Evolutionary conservation across 2,797 vertebrate genomes (phyloP).

Genomic region (Champsocephalus esox): DNA sequence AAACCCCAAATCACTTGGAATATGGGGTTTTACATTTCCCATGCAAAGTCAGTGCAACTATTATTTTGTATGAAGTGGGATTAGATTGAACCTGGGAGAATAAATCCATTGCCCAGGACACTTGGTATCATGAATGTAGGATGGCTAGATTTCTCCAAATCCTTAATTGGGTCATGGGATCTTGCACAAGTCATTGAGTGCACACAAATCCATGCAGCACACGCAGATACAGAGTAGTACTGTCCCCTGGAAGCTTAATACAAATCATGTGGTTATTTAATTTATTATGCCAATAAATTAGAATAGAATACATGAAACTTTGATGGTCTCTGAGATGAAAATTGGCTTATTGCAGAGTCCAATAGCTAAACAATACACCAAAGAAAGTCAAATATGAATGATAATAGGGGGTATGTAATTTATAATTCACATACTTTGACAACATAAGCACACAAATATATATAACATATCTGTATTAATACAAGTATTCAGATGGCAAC

Average conservation of each 20-base stretch:
- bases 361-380: slow-evolving; percentile 17
- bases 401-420: background rate
- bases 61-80: slow-evolving; percentile 66
- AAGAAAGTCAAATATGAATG: slow-evolving; percentile 24
- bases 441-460: slow-evolving; percentile 1
- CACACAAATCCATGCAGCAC: slow-evolving; percentile 38
- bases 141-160: slow-evolving; percentile 67
- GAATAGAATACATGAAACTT: slow-evolving; percentile 42
- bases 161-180: slow-evolving; percentile 66
- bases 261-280: slow-evolving; percentile 35
- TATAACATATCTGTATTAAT: slow-evolving; percentile 4
- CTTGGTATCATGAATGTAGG: slow-evolving; percentile 67
- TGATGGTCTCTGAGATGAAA: slow-evolving; percentile 38
- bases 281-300: slow-evolving; percentile 52
- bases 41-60: slow-evolving; percentile 48
- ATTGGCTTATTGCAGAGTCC: slow-evolving; percentile 16
- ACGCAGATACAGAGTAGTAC: slow-evolving; percentile 40
- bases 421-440: background rate
- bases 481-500: too few relatives aligned
- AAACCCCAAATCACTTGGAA: slow-evolving; percentile 50
- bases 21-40: slow-evolving; percentile 30
- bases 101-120: slow-evolving; percentile 72
- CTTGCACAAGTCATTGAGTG: slow-evolving; percentile 32
- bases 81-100: slow-evolving; percentile 64
- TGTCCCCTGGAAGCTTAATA: slow-evolving; percentile 30